Base-by-base conservation (phyloP, 2,888 invertebrate species). In the Himalopsyche kuldschensis region DNA sequence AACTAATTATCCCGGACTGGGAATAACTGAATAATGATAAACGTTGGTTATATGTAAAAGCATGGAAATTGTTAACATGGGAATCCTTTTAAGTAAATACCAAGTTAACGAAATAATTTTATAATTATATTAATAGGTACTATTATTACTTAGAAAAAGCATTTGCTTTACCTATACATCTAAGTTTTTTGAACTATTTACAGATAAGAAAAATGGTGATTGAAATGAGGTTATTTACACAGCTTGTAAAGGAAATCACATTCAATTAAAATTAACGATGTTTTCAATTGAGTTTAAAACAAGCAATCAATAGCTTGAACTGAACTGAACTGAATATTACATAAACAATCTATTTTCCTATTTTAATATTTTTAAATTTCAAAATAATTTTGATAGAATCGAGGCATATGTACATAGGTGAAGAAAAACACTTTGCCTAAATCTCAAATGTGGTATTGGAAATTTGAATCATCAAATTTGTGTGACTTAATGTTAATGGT, bases 11-110 rank as follows among this genome's bases (percentile, higher is more conserved):
- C 48, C 84, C n/a, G 77, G 77, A 79, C 79, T 77, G 46, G 79
- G 82, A 84, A 84, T 84, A 84, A 84, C 82, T 84, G 84, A 84
- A 84, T 84, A 84, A 80, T 82, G 82, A 84, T 84, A 55, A 76
- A 82, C 63, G 69, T 32, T 69, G 20, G 69, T 24, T 82, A 82
- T 82, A 76, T 31, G 78, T 81, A 31, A 79, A 82, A 83, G 48
- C 75, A 76, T 30, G 76, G 8, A 83, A 41, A 35, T 55, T 20
- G 55, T 47, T 47, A 75, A 75, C 75, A 75, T 75, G 80, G 20
- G 48, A 81, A 81, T 69, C 32, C 47, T 79, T 79, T 35, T 55
- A 55, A 55, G 55, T 55, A 55, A 55, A 55, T 55, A 55, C 55
- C 15, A 20, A 24, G 24, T 55, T 20, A 55, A 20, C 20, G 10